Percentiles rank a stretch among this genome's conserved stretches.
Conservation (phyloP, 2,888 invertebrate genomes). For the Apodemia hepburni region DNA sequence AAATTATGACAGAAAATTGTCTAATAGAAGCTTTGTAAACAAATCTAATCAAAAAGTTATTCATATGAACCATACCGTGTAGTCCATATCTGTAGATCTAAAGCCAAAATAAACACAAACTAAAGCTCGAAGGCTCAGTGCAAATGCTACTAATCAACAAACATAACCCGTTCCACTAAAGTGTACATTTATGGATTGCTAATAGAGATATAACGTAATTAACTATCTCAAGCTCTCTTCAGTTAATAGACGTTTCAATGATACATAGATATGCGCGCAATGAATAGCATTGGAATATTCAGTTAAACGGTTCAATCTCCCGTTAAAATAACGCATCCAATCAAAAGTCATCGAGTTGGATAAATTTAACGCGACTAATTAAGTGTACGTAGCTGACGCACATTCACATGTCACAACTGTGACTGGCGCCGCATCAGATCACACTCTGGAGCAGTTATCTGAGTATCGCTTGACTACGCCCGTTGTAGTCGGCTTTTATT, state of each 20-base stretch:
- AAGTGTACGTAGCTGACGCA: slow-evolving; percentile 45
- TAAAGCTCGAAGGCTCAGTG: neutral
- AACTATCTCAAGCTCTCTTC: slow-evolving; percentile 15
- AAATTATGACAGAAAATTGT: neutral
- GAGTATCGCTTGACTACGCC: slow-evolving; percentile 64
- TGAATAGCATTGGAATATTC: slow-evolving; percentile 13
- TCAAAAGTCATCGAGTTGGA: slow-evolving; percentile 33
- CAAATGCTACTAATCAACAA: slow-evolving; percentile 12
- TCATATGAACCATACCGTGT: neutral
- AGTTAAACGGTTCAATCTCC: slow-evolving; percentile 26
- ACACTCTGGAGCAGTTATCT: slow-evolving; percentile 62
- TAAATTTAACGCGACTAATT: slow-evolving; percentile 57
- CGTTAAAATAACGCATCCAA: slow-evolving; percentile 41
- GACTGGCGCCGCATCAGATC: slow-evolving; percentile 47
- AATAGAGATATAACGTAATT: slow-evolving; percentile 14
- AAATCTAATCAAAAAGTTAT: neutral
- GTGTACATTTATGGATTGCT: slow-evolving; percentile 12
- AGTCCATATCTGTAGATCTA: neutral
- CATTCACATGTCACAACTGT: slow-evolving; percentile 52
- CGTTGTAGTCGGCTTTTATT: slow-evolving; percentile 66
- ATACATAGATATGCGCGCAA: slow-evolving; percentile 12
- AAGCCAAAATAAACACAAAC: neutral
- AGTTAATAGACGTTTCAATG: slow-evolving; percentile 11
- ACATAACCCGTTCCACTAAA: slow-evolving; percentile 13
- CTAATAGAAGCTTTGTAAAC: neutral